Conservation (phyloP, 2,113 vertebrate species). For the Perca flavescens region DNA sequence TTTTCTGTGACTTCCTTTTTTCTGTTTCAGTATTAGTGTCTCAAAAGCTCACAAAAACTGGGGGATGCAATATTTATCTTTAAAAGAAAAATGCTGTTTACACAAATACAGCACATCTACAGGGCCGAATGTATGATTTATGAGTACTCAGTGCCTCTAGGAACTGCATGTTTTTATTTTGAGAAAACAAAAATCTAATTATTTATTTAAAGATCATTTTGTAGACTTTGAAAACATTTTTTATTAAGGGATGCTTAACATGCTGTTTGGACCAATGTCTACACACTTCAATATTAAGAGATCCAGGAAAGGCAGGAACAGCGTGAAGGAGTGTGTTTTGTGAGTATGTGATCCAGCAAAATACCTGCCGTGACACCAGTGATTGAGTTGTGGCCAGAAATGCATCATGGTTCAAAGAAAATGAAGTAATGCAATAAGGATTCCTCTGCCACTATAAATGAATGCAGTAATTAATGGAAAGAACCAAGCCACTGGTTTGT, state of each 20-base stretch:
- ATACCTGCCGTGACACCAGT: background rate
- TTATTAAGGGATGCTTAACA: background rate
- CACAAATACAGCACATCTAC: background rate
- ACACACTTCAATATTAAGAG: background rate
- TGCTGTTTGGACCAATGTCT: background rate
- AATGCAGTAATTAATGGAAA: too few relatives aligned
- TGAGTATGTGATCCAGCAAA: background rate
- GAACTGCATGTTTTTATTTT: background rate
- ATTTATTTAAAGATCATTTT: background rate
- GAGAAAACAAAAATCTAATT: background rate
- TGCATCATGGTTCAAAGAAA: background rate
- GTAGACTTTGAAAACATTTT: background rate
- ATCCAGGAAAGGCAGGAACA: background rate
- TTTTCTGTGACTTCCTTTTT: conserved; percentile 10
- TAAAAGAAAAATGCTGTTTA: background rate
- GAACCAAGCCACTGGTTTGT: too few relatives aligned
- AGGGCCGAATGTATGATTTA: background rate
- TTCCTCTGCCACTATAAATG: too few relatives aligned
- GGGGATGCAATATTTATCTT: background rate
- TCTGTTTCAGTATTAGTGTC: conserved; percentile 13
- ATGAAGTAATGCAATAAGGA: too few relatives aligned
- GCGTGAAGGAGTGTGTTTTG: background rate
- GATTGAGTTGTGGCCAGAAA: too few relatives aligned
- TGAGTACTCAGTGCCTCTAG: background rate
- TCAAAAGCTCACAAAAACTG: background rate